Base-by-base conservation (phyloP, 2,888 invertebrate species). In the Athetis lepigone region DNA sequence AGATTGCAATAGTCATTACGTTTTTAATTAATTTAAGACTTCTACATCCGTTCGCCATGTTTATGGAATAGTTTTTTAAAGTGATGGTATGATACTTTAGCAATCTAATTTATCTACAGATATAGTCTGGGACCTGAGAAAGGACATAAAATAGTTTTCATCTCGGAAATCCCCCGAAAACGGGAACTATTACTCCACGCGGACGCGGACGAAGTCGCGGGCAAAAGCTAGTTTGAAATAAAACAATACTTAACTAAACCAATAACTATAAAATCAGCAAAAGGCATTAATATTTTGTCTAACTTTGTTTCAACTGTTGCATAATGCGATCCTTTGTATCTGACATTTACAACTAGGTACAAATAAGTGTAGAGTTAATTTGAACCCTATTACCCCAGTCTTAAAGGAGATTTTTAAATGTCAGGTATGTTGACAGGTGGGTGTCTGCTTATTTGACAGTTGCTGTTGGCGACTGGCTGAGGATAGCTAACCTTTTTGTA, bases 391-490 rank as follows among this genome's bases (percentile, higher is more conserved):
- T n/a, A 1, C 11, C 16, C 0, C 5, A 13, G 5, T 2, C 0
- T 0, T 4, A 49, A 74, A 18, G 47, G 7, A n/a, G 1, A n/a
- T 21, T 18, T 23, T 29, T 52, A 16, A 6, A 8, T 21, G 7
- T 4, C 7, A 1, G 2, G 40, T 43, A 18, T 62, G 57, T 64
- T 61, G 51, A 57, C 68, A 67, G 52, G 69, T 77, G 52, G 65
- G 69, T 74, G 75, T 62, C 43, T 61, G 45, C 72, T 59, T 76
- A 68, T 74, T 67, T 71, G 73, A 67, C 60, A 66, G 33, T 69
- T n/a, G n/a, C n/a, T n/a, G n/a, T n/a, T n/a, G n/a, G n/a, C n/a
- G n/a, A n/a, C n/a, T n/a, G n/a, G n/a, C n/a, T n/a, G n/a, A n/a
- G n/a, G n/a, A n/a, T n/a, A n/a, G n/a, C n/a, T n/a, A n/a, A n/a